Evolutionary conservation across 2,888 invertebrate genomes (phyloP).

Genomic region (Ganaspis brasiliensis): DNA sequence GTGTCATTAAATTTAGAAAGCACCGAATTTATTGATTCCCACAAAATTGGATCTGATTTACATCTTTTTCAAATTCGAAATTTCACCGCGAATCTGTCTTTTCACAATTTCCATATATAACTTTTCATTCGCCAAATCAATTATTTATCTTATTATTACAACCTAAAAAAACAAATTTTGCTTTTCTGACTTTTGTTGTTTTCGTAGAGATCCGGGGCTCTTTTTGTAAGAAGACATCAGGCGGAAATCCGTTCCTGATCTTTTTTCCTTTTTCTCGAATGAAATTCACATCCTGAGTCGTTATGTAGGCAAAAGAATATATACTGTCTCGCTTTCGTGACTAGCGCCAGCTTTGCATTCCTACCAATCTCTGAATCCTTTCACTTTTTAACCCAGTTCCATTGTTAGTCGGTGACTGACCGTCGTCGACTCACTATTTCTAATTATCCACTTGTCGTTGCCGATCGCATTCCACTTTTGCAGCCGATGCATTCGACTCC

Average conservation of each 20-base stretch:
- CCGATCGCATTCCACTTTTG: slow-evolving; percentile 40
- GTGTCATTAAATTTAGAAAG: not conserved
- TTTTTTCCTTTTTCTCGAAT: not conserved
- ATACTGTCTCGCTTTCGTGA: slow-evolving; percentile 39
- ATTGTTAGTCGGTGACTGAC: slow-evolving; percentile 64
- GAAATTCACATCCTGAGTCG: not conserved
- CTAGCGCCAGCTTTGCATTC: slow-evolving; percentile 59
- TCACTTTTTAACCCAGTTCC: slow-evolving; percentile 79
- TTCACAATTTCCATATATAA: no score
- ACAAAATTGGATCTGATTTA: not conserved
- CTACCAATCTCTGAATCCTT: slow-evolving; percentile 71
- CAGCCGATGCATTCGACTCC: slow-evolving; percentile 26
- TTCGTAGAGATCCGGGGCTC: no score
- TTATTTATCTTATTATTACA: no score
- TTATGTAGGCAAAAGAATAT: slow-evolving; percentile 38
- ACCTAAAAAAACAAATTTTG: no score
- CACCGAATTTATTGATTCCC: not conserved
- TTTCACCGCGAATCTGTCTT: not conserved
- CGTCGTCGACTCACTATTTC: slow-evolving; percentile 60
- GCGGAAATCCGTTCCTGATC: not conserved
- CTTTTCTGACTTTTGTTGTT: no score
- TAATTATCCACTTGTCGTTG: slow-evolving; percentile 53
- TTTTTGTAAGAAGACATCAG: not conserved
- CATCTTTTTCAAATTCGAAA: not conserved
- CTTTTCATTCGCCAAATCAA: no score